Percentiles rank a stretch among this genome's conserved stretches.
These are phyloP conservation scores for Leucophenga varia DNA, from an alignment of 1,140 invertebrate species.

Conservation along the genomic window DNA sequence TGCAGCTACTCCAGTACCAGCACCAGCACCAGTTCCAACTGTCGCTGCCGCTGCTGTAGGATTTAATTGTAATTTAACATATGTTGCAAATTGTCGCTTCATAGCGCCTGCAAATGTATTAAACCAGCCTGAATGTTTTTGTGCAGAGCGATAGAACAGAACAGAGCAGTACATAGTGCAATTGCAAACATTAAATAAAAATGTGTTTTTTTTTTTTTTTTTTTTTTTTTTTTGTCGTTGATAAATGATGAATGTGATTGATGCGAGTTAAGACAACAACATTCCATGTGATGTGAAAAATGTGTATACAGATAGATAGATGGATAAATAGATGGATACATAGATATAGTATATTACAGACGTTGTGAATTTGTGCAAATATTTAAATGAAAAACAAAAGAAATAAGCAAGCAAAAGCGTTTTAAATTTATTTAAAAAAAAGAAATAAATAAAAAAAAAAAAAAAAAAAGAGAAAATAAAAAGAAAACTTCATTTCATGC, in stretches of 20 bases:
- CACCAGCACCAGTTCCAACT: slow-evolving; percentile 39
- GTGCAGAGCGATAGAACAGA: not conserved
- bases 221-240: too few relatives aligned
- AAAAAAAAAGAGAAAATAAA: slow-evolving; percentile 19
- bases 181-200: too few relatives aligned
- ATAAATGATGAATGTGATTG: too few relatives aligned
- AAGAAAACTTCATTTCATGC: slow-evolving; percentile 27
- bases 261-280: too few relatives aligned
- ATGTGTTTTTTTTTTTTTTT: too few relatives aligned
- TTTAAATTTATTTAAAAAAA: not conserved
- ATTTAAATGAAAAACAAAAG: slow-evolving; percentile 16
- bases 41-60: slow-evolving; percentile 40
- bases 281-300: too few relatives aligned
- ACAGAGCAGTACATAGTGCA: not conserved
- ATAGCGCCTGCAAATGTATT: slow-evolving; percentile 65
- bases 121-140: slow-evolving; percentile 61
- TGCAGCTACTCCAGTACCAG: slow-evolving; percentile 38
- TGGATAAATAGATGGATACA: too few relatives aligned
- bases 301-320: too few relatives aligned
- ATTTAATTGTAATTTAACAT: slow-evolving; percentile 71
- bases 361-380: slow-evolving; percentile 14
- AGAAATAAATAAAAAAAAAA: slow-evolving; percentile 4
- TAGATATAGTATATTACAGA: slow-evolving; percentile 3
- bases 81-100: slow-evolving; percentile 72
- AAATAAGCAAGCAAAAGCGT: slow-evolving; percentile 17